Percentiles rank a stretch among this genome's conserved stretches.
These are phyloP conservation scores for Luscinia luscinia DNA, from an alignment of 2,797 vertebrate genomes.

Conservation along the genomic window DNA sequence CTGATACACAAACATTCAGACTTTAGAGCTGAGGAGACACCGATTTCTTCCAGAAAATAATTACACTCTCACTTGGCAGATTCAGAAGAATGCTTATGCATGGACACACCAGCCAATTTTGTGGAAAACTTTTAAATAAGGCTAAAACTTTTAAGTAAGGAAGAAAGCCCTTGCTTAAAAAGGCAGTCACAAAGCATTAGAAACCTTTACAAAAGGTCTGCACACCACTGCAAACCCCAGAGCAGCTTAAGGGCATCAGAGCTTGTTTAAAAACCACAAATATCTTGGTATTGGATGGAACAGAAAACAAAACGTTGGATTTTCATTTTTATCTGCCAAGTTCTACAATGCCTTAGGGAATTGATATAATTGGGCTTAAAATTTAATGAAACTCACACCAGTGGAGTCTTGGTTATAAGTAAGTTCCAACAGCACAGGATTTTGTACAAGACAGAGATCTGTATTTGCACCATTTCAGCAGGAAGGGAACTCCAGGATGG, in stretches of 20 bases:
- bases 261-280: background rate
- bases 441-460: background rate
- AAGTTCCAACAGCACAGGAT: background rate
- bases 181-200: background rate
- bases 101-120: background rate
- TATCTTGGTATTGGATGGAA: background rate
- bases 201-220: background rate
- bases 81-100: background rate
- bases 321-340: background rate
- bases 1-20: background rate
- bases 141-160: background rate
- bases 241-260: background rate
- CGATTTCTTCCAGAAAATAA: background rate
- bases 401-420: background rate
- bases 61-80: background rate
- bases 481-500: background rate
- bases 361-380: rapidly evolving
- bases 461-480: background rate
- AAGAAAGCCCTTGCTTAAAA: background rate
- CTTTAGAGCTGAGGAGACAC: background rate
- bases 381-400: background rate
- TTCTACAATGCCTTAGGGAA: background rate
- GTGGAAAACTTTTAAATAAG: background rate
- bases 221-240: background rate
- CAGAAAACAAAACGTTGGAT: background rate